Evolutionary conservation across 2,113 vertebrate genomes (phyloP).

Genomic region (Leucopsar rothschildi): DNA sequence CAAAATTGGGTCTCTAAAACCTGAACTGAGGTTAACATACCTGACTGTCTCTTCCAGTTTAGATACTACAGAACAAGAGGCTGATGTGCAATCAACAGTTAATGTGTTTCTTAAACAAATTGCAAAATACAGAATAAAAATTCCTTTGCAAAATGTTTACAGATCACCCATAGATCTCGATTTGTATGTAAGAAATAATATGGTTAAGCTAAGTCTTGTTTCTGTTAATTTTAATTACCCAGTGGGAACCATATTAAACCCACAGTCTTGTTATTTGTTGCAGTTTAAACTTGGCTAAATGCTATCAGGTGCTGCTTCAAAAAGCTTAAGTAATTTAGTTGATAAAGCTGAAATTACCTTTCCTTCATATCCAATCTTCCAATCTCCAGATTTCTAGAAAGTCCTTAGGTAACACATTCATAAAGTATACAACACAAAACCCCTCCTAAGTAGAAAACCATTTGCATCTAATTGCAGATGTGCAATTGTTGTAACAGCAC

Average conservation of each 20-base stretch:
- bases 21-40: background rate
- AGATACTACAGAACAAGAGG: background rate
- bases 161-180: background rate
- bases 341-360: background rate
- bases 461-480: background rate
- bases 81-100: background rate
- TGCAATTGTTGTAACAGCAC: background rate
- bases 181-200: background rate
- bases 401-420: background rate
- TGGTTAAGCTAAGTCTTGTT: background rate
- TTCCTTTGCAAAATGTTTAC: background rate
- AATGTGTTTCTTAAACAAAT: background rate
- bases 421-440: background rate
- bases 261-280: background rate
- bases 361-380: background rate
- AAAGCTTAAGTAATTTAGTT: background rate
- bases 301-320: background rate
- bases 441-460: background rate
- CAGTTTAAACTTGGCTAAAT: background rate
- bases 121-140: background rate
- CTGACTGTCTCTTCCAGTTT: background rate
- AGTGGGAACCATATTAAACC: background rate
- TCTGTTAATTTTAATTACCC: background rate
- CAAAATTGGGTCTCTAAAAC: background rate
- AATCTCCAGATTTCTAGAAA: background rate